Conservation (phyloP, 2,113 vertebrate genomes). For the Hydrochoerus hydrochaeris region DNA sequence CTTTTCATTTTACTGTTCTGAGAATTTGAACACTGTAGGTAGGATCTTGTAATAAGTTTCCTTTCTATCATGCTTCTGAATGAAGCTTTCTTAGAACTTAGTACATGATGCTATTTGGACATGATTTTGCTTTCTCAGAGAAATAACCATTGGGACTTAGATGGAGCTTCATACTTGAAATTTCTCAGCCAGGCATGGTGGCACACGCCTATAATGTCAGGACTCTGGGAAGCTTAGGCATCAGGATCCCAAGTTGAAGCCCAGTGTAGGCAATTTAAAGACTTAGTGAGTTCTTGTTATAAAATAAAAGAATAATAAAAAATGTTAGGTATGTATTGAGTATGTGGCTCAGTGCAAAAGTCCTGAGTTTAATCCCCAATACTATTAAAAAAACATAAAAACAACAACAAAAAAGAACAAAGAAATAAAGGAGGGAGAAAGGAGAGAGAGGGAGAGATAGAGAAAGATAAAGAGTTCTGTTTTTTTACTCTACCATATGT, state of each 20-base stretch:
- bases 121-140: constrained; percentile 9
- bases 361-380: neutral
- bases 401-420: neutral
- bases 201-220: neutral
- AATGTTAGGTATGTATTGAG: neutral
- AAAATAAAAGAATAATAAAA: neutral
- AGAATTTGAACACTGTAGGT: neutral
- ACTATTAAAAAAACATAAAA: neutral
- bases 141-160: neutral
- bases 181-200: neutral
- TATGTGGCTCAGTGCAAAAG: neutral
- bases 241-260: neutral
- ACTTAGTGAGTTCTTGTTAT: neutral
- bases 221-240: neutral
- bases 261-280: neutral
- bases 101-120: neutral
- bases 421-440: neutral
- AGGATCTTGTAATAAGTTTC: neutral
- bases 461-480: neutral
- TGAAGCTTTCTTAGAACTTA: constrained; percentile 11
- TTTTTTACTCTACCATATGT: neutral
- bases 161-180: neutral
- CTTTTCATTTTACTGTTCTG: constrained; percentile 55
- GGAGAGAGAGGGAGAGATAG: neutral
- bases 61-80: constrained; percentile 19